A percentile compares a stretch with the other conserved stretches of the same genome.
phyloP scores from a whole-genome alignment of 2,888 invertebrate genomes.

The Cataglyphis cursor region DNA sequence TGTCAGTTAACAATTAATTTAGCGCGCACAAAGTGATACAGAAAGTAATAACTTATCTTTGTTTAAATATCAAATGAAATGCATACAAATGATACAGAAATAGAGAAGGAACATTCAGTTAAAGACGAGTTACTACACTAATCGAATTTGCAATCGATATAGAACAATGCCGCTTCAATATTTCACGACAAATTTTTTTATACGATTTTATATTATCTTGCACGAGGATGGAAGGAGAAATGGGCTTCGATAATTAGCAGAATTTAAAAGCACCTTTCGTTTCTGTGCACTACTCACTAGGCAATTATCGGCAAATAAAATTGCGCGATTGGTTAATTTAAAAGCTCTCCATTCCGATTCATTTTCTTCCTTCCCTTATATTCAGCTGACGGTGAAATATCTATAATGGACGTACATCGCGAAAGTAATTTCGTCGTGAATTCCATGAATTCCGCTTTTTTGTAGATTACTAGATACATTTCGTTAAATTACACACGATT shows the following conservation, averaged over 20 bases:
- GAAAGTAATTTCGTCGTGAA: constrained; percentile 27
- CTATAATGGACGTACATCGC: constrained; percentile 28
- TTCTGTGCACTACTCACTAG: constrained; percentile 31
- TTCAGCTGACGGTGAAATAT: constrained; percentile 19
- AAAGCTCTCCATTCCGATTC: constrained; percentile 33
- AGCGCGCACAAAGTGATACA: background rate
- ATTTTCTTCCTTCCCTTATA: constrained; percentile 17
- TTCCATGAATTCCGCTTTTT: constrained; percentile 1
- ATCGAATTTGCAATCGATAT: constrained; percentile 30
- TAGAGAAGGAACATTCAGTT: background rate
- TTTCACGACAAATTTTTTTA: constrained; percentile 8
- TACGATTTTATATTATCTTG: constrained; percentile 22
- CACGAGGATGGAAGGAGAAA: background rate
- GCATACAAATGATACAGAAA: background rate
- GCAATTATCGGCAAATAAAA: constrained; percentile 53
- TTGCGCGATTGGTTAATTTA: constrained; percentile 43
- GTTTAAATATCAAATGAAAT: constrained; percentile 14
- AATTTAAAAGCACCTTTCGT: constrained; percentile 42
- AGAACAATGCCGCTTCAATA: constrained; percentile 3
- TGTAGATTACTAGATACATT: constrained; percentile 5
- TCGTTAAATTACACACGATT: constrained; percentile 18
- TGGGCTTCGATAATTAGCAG: constrained; percentile 32
- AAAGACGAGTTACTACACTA: background rate
- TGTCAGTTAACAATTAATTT: background rate
- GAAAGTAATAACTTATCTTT: background rate